A percentile compares a stretch with the other conserved stretches of the same genome.
Evolutionary conservation across 2,888 invertebrate genomes (phyloP).

Genomic region (Rotaria sp.): DNA sequence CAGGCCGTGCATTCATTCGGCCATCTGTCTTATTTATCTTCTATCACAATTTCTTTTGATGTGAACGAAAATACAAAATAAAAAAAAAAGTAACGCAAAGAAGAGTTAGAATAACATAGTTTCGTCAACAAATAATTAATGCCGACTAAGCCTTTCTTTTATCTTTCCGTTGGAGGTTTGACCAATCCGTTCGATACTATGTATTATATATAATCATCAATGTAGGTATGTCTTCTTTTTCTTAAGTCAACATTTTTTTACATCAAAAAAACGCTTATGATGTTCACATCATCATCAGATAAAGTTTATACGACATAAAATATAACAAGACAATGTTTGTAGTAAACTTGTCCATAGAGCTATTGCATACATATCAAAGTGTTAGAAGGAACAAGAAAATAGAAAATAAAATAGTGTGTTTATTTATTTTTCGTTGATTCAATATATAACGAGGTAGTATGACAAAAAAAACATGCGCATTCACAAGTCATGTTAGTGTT

Average conservation of each 20-base stretch:
- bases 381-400: no score
- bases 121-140: conserved; percentile 8
- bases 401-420: no score
- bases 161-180: conserved; percentile 2
- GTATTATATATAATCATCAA: neutral
- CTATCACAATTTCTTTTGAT: neutral
- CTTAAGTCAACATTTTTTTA: neutral
- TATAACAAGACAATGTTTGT: no score
- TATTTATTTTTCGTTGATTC: no score
- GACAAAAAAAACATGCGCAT: no score
- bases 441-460: no score
- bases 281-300: no score
- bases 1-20: conserved; percentile 8
- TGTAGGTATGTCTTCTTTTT: neutral
- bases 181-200: neutral
- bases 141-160: neutral
- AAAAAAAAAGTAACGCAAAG: neutral
- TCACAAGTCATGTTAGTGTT: neutral
- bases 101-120: neutral
- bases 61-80: neutral
- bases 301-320: no score
- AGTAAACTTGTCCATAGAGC: no score
- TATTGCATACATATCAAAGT: no score
- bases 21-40: neutral
- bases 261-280: neutral